A percentile compares a stretch with the other conserved stretches of the same genome.
These are phyloP conservation scores for Acleris cristana DNA, from an alignment of 2,888 invertebrate species.

Conservation along the genomic window DNA sequence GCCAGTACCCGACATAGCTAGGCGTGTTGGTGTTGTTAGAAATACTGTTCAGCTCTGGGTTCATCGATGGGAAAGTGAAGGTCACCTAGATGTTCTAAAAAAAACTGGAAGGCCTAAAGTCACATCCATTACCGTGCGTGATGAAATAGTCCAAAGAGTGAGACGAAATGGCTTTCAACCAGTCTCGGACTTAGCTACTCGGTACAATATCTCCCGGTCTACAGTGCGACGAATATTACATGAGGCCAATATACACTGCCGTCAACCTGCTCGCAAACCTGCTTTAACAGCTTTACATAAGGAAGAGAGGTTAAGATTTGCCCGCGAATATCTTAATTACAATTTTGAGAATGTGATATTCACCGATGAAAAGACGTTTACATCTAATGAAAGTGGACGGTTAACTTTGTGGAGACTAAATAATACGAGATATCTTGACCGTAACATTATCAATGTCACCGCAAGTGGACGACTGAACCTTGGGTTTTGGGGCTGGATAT, in stretches of 20 bases:
- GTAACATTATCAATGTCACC: no score
- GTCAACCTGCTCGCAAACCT: background rate
- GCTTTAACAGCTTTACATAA: no score
- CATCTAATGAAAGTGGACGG: no score
- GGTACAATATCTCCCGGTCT: conserved; percentile 1
- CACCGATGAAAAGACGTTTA: no score
- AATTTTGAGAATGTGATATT: no score
- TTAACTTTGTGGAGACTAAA: no score
- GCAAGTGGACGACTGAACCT: no score
- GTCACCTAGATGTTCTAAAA: conserved; percentile 2
- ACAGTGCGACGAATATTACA: conserved; percentile 3
- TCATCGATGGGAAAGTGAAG: conserved; percentile 1
- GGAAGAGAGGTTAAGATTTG: no score
- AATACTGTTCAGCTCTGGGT: background rate
- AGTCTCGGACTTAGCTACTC: conserved; percentile 1
- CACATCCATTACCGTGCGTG: background rate
- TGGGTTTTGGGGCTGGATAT: no score
- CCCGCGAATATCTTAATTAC: no score
- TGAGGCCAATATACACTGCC: background rate
- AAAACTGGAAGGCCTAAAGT: background rate
- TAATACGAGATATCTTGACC: no score
- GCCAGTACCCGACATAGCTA: conserved; percentile 3
- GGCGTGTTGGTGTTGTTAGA: background rate
- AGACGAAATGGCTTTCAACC: background rate
- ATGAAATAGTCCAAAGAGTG: conserved; percentile 1